phyloP scores from a whole-genome alignment of 2,888 invertebrate species.

The Agonopterix arenella region DNA sequence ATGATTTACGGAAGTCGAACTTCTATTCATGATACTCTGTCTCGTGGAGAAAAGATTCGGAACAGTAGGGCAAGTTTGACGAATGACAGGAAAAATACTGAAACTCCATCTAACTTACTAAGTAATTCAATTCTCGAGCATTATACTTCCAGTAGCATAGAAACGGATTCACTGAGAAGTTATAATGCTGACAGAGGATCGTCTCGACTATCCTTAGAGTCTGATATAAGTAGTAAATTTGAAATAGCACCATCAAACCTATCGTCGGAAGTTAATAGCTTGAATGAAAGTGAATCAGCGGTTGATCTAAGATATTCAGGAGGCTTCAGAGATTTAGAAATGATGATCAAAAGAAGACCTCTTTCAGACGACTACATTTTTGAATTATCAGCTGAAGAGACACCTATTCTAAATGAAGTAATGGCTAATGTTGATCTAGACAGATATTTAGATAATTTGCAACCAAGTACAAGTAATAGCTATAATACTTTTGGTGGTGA shows the following conservation, averaged over 20 bases:
- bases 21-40: constrained; percentile 69
- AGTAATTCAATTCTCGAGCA: constrained; percentile 49
- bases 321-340: constrained; percentile 71
- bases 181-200: constrained; percentile 66
- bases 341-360: constrained; percentile 82
- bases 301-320: constrained; percentile 72
- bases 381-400: constrained; percentile 79
- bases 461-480: constrained; percentile 48
- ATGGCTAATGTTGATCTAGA: constrained; percentile 79
- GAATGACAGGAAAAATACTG: constrained; percentile 45
- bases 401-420: constrained; percentile 65
- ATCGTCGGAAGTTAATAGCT: constrained; percentile 58
- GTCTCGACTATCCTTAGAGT: constrained; percentile 64
- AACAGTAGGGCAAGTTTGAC: constrained; percentile 65
- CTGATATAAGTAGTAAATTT: constrained; percentile 70
- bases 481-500: constrained; percentile 14
- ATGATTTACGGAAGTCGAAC: constrained; percentile 73
- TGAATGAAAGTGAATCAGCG: constrained; percentile 63
- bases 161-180: constrained; percentile 63
- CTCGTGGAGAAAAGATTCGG: constrained; percentile 67
- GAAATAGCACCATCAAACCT: constrained; percentile 59
- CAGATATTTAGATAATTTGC: constrained; percentile 81
- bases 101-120: constrained; percentile 33
- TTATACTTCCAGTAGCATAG: constrained; percentile 55
- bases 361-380: constrained; percentile 85